phyloP scores from a whole-genome alignment of 1,140 invertebrate genomes.

The Cyclina sinensis region DNA sequence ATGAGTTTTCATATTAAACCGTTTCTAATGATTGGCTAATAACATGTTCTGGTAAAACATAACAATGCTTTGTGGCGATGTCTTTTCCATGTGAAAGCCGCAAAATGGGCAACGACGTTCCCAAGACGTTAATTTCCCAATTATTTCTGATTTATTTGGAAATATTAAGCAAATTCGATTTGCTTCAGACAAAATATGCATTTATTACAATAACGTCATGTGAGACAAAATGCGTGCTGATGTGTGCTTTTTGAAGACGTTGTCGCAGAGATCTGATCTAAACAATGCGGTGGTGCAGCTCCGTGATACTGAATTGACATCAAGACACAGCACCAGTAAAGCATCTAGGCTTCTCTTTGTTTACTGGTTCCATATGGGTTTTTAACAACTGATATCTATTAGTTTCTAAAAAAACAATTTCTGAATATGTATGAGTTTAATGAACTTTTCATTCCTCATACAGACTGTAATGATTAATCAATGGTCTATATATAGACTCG shows the following conservation, averaged over 20 bases:
- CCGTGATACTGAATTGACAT: no score
- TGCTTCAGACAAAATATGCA: conserved; percentile 46
- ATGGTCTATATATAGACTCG: no score
- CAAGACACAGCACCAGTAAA: no score
- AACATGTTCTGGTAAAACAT: conserved; percentile 37
- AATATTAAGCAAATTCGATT: conserved; percentile 51
- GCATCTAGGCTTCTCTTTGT: no score
- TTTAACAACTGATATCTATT: no score
- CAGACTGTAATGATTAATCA: no score
- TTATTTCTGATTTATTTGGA: conserved; percentile 66
- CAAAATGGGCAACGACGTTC: conserved; percentile 51
- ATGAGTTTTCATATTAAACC: conserved; percentile 64
- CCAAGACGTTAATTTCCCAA: conserved; percentile 62
- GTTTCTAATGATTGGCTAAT: conserved; percentile 67
- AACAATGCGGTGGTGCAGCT: no score
- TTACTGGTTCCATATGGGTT: no score
- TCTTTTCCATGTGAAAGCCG: conserved; percentile 30
- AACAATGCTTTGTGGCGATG: conserved; percentile 15
- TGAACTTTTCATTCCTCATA: no score
- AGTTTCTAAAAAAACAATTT: no score
- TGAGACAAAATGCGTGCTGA: background rate
- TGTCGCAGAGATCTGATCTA: background rate
- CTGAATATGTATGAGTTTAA: no score
- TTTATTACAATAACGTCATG: conserved; percentile 37
- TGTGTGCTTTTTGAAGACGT: background rate